Conservation (phyloP, 1,140 invertebrate species). For the Teleogryllus occipitalis region DNA sequence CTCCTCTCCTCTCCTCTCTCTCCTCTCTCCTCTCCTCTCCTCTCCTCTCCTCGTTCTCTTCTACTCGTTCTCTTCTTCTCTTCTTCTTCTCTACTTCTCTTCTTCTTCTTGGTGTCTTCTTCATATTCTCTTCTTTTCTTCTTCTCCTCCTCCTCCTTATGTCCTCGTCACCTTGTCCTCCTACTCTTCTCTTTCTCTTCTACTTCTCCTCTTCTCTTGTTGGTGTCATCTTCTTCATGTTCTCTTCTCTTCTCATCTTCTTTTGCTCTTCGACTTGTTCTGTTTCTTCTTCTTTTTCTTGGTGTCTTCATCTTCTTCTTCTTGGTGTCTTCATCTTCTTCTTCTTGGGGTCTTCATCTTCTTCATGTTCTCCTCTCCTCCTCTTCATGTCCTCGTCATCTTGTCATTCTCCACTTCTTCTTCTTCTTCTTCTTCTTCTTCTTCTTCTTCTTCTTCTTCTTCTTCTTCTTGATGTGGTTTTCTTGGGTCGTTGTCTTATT, state of each 20-base stretch:
- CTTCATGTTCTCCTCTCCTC: background rate
- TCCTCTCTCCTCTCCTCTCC: background rate
- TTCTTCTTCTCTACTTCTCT: background rate
- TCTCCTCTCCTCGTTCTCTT: background rate
- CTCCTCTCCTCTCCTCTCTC: background rate
- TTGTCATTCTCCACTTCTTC: background rate
- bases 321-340: background rate
- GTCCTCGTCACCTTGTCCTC: background rate
- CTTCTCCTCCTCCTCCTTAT: background rate
- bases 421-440: background rate
- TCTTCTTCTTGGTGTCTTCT: too few species aligned
- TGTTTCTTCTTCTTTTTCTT: too few species aligned
- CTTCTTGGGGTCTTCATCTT: too few species aligned
- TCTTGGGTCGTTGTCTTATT: background rate
- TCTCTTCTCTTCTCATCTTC: background rate
- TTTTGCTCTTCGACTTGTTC: background rate
- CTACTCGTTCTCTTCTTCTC: background rate
- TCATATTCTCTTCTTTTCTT: background rate
- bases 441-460: background rate
- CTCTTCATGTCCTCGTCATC: background rate
- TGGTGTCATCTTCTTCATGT: background rate
- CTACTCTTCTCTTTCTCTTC: background rate
- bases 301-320: too few species aligned
- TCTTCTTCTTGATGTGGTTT: background rate
- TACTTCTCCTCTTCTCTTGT: background rate